Base-by-base conservation (phyloP, 2,888 invertebrate genomes). In the Cataglyphis albicans region DNA sequence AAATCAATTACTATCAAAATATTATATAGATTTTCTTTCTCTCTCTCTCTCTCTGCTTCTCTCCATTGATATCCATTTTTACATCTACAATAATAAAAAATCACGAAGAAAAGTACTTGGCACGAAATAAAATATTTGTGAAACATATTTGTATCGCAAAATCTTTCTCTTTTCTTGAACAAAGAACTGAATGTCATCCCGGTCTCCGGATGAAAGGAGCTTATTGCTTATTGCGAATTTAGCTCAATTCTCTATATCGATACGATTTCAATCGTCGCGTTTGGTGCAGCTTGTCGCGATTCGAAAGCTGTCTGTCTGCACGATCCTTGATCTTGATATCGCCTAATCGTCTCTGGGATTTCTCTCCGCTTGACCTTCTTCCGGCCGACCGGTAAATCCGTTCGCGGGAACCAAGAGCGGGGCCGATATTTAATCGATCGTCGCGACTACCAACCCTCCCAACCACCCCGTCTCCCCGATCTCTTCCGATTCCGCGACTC, bases 371-470 rank as follows among this genome's bases (percentile, higher is more conserved):
- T 70, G 83, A 81, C 73, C 86, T 86, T 84, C 84, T 84, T 88
- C 70, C 73, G 81, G n/a, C 6, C 70, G 18, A 70, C 10, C 76
- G 83, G n/a, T 83, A 86, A 88, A 88, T 84, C 86, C 84, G 21
- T 12, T n/a, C 81, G 78, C 83, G 80, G 63, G 41, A 65, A 67
- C 67, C 82, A 65, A 57, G 57, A 48, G 12, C 12, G 7, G 52
- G 10, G 41, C 59, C 80, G 83, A 84, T 87, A 70, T 72, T 87
- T 84, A 85, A 88, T 88, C 87, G 88, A 88, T 88, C 88, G 88
- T n/a, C 52, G 52, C 52, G n/a, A 7, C 52, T 72, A 80, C 63
- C 83, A 68, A 68, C 81, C 82, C 84, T 70, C 84, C 12, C 41
- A 41, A 81, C 73, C 61, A 64, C 75, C 82, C 75, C 12, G 61